phyloP scores from a whole-genome alignment of 1,140 invertebrate genomes.

The Medauroidea extradentata region DNA sequence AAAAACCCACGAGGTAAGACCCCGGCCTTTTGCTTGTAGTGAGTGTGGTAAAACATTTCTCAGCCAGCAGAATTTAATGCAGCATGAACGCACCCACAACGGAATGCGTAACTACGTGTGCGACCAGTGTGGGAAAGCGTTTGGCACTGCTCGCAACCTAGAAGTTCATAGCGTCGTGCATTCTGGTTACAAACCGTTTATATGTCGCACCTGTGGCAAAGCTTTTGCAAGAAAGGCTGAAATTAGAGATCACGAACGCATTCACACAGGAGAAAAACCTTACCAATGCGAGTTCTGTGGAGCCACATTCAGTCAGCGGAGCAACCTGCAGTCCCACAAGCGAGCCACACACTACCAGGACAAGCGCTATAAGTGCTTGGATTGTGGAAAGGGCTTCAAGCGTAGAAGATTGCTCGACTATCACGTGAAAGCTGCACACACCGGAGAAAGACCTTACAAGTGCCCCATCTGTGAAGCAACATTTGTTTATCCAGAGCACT shows the following conservation, averaged over 20 bases:
- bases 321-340: constrained; percentile 75
- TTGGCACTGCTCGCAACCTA: constrained; percentile 68
- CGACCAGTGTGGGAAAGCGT: constrained; percentile 63
- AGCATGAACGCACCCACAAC: constrained; percentile 67
- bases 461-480: constrained; percentile 68
- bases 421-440: constrained; percentile 76
- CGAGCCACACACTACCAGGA: constrained; percentile 73
- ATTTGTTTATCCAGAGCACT: constrained; percentile 80
- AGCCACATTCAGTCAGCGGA: constrained; percentile 68
- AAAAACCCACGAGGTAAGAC: constrained; percentile 66
- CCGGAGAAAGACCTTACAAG: constrained; percentile 69
- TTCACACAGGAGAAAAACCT: constrained; percentile 82
- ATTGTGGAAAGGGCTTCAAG: constrained; percentile 71
- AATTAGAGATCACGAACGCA: constrained; percentile 71
- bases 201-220: constrained; percentile 66
- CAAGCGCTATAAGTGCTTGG: constrained; percentile 63
- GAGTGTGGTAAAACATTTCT: constrained; percentile 69
- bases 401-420: constrained; percentile 68
- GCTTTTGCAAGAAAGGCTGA: constrained; percentile 70
- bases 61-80: constrained; percentile 65
- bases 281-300: constrained; percentile 78
- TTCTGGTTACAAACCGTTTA: constrained; percentile 64
- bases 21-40: constrained; percentile 61
- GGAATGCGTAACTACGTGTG: constrained; percentile 67
- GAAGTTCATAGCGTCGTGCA: constrained; percentile 70